Percentiles rank a stretch among this genome's conserved stretches.
phyloP scores from a whole-genome alignment of 2,888 invertebrate genomes.

The Drosophila pegasa region DNA sequence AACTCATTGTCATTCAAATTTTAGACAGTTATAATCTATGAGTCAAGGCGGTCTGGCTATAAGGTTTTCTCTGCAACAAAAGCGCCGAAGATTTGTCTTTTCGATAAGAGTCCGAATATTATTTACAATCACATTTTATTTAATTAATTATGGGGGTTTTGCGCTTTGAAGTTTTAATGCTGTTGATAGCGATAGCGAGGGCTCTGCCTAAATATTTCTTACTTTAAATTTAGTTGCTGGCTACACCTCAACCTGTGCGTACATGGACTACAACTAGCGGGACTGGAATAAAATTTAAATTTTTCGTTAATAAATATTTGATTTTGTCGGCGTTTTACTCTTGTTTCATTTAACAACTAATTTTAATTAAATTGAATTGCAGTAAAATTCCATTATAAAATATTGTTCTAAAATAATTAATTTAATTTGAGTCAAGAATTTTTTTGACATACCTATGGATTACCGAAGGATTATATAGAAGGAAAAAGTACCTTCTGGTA shows the following conservation, averaged over 20 bases:
- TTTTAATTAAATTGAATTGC: not conserved
- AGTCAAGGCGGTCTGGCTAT: slow-evolving; percentile 23
- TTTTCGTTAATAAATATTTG: slow-evolving; percentile 45
- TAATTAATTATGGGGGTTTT: slow-evolving; percentile 68
- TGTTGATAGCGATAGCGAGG: slow-evolving; percentile 37
- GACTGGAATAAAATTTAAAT: not conserved
- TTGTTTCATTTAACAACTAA: slow-evolving; percentile 36
- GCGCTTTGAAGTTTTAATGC: slow-evolving; percentile 45
- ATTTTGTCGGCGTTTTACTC: slow-evolving; percentile 9
- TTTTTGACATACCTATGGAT: not conserved
- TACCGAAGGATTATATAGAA: not conserved
- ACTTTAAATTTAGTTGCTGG: slow-evolving; percentile 58
- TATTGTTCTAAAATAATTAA: not conserved
- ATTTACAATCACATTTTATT: slow-evolving; percentile 70
- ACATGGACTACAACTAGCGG: slow-evolving; percentile 14
- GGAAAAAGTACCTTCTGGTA: too few relatives aligned
- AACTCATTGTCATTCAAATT: slow-evolving; percentile 1
- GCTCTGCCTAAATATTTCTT: slow-evolving; percentile 14
- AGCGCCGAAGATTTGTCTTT: slow-evolving; percentile 50
- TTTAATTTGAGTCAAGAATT: too few relatives aligned
- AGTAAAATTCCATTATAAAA: not conserved
- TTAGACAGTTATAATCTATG: slow-evolving; percentile 65
- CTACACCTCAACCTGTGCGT: slow-evolving; percentile 26
- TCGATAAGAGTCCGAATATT: slow-evolving; percentile 57
- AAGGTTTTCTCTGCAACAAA: slow-evolving; percentile 43